Conservation (phyloP, 2,113 vertebrate genomes). For the Poeciliopsis turrubarensis region DNA sequence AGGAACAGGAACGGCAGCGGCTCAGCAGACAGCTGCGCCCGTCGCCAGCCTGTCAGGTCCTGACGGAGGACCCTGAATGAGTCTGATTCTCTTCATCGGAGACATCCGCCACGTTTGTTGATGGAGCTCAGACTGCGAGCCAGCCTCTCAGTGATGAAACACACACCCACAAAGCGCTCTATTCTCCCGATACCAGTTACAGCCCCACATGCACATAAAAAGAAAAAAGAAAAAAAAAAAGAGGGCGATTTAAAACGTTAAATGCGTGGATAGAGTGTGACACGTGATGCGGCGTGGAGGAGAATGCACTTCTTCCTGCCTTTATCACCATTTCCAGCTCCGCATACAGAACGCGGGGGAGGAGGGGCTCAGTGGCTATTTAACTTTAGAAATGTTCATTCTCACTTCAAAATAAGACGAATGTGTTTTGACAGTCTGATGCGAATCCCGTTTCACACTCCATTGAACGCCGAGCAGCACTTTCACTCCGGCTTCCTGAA, state of each 20-base stretch:
- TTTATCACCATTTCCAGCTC: neutral
- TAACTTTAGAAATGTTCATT: slow-evolving; percentile 40
- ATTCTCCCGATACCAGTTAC: slow-evolving; percentile 13
- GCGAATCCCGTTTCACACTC: slow-evolving; percentile 54
- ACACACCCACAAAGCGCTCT: slow-evolving; percentile 25
- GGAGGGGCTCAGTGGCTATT: slow-evolving; percentile 27
- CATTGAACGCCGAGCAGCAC: slow-evolving; percentile 32
- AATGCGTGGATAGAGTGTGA: neutral
- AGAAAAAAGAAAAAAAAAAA: neutral
- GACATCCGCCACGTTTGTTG: slow-evolving; percentile 52
- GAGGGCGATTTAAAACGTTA: neutral
- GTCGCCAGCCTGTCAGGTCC: slow-evolving; percentile 22
- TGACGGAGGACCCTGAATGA: slow-evolving; percentile 29
- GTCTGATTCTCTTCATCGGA: slow-evolving; percentile 63
- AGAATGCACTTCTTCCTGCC: neutral
- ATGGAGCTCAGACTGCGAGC: slow-evolving; percentile 36
- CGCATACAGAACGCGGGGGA: neutral
- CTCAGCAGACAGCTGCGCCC: slow-evolving; percentile 36
- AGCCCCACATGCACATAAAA: neutral
- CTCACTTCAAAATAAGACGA: slow-evolving; percentile 53
- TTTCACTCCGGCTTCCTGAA: slow-evolving; percentile 33
- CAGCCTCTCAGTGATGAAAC: slow-evolving; percentile 21
- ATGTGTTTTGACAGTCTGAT: slow-evolving; percentile 51
- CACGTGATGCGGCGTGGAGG: neutral
- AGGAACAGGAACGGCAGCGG: slow-evolving; percentile 1